These are phyloP conservation scores for Luehdorfia chinensis DNA, from an alignment of 1,140 invertebrate genomes.

Conservation along the genomic window DNA sequence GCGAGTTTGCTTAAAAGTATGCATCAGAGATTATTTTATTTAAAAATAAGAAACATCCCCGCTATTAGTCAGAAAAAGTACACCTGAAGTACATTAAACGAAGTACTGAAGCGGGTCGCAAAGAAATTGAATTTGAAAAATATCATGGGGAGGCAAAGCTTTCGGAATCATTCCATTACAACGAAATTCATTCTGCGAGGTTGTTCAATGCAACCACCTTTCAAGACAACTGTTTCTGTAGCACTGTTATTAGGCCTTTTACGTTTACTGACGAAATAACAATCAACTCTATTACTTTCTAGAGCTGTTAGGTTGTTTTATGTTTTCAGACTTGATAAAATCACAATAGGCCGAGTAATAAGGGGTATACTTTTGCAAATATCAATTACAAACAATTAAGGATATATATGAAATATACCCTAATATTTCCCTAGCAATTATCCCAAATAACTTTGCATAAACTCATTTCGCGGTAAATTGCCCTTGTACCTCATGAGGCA, in stretches of 20 bases:
- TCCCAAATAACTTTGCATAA: slow-evolving; percentile 44
- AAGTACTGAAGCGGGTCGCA: slow-evolving; percentile 39
- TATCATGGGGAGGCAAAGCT: slow-evolving; percentile 27
- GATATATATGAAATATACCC: too few relatives aligned
- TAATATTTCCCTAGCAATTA: slow-evolving; percentile 36
- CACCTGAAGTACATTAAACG: slow-evolving; percentile 51
- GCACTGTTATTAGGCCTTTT: slow-evolving; percentile 1
- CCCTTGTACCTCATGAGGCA: slow-evolving; percentile 22
- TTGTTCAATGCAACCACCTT: slow-evolving; percentile 2
- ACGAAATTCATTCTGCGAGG: slow-evolving; percentile 13
- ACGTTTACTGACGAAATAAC: too few relatives aligned
- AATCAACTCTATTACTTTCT: neutral
- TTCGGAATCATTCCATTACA: slow-evolving; percentile 32
- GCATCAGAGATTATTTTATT: slow-evolving; percentile 42
- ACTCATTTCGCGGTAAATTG: slow-evolving; percentile 41
- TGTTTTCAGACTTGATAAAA: too few relatives aligned
- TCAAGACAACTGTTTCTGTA: neutral
- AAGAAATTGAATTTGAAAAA: slow-evolving; percentile 56
- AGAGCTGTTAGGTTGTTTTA: too few relatives aligned
- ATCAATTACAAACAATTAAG: neutral
- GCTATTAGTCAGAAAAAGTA: slow-evolving; percentile 38
- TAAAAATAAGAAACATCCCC: slow-evolving; percentile 27
- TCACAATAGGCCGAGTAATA: neutral
- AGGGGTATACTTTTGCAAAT: neutral
- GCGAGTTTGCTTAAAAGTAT: slow-evolving; percentile 19